Base-by-base conservation (phyloP, 2,888 invertebrate genomes). In the Amiota mariae region DNA sequence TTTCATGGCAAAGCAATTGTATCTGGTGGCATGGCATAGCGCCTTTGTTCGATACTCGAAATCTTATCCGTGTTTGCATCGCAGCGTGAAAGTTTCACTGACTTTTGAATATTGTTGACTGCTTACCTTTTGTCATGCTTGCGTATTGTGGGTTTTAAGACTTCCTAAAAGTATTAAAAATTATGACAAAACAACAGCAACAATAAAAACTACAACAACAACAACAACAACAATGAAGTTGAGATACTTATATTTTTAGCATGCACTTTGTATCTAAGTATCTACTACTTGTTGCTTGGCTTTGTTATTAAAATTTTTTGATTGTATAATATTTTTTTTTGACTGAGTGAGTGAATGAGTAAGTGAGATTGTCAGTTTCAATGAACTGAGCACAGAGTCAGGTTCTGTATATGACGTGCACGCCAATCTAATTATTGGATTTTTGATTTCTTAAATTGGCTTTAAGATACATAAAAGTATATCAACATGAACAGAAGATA, bases 151-250 rank as follows among this genome's bases (percentile, higher is more conserved):
- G 15, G 75, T 72, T 70, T 74, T 46, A 61, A 48, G 82, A 87
- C 87, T 85, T 87, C 87, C 87, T 87, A 84, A 87, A 87, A 74
- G 87, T 81, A 87, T 87, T 87, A 87, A 82, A 78, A 70, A 63
- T 57, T 15, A 57, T 36, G 61, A 36, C 20, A 70, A 56, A 59
- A 68, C 68, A 74, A 78, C 70, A 78, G 72, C 61, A 75, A 78
- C 67, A 68, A 71, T 63, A 71, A 73, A 71, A 71, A 77, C 76
- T 73, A 72, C 71, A 76, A 74, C 56, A 47, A 47, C 51, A 36
- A 36, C 36, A 36, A 36, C 2, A 36, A 36, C 36, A 36, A 36
- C 36, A 36, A 36, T 36, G 36, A 36, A 36, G 36, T 36, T 36
- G 36, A 47, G 46, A 2, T 10, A 67, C 66, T n/a, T n/a, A n/a